Evolutionary conservation across 2,797 vertebrate species (phyloP).

Genomic region (Chiroxiphia lanceolata): DNA sequence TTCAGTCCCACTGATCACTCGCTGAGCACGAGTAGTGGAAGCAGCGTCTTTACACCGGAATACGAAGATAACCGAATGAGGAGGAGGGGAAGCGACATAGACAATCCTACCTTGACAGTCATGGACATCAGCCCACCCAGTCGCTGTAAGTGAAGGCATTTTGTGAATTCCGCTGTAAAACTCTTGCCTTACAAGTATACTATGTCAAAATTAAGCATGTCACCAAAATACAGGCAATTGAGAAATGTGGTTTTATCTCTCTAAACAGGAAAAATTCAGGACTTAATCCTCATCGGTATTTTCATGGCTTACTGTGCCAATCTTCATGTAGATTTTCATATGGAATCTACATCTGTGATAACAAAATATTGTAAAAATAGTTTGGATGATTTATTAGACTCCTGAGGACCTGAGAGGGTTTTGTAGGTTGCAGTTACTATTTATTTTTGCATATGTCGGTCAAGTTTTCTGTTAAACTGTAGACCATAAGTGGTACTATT

Average conservation of each 20-base stretch:
- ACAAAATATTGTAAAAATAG: neutral
- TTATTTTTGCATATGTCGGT: neutral
- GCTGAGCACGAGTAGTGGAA: constrained; percentile 95
- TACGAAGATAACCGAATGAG: constrained; percentile 88
- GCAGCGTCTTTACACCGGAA: constrained; percentile 93
- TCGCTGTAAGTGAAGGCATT: constrained; percentile 85
- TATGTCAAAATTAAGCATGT: neutral
- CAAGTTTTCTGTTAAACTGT: neutral
- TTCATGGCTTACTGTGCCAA: neutral
- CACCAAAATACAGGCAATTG: neutral
- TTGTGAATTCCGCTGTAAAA: neutral
- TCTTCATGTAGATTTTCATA: neutral
- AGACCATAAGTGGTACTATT: neutral
- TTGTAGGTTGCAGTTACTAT: neutral
- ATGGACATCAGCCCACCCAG: constrained; percentile 99
- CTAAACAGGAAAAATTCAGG: neutral
- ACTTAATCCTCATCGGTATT: neutral
- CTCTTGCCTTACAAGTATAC: neutral
- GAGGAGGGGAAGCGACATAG: constrained; percentile 93
- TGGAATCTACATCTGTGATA: neutral
- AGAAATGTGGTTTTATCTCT: neutral
- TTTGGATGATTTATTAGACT: neutral
- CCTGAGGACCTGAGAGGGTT: neutral
- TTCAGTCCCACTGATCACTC: constrained; percentile 95
- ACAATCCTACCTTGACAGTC: constrained; percentile 90